Evolutionary conservation across 1,140 invertebrate genomes (phyloP), one percentile per base, ranked within the genome.

Genomic region (Drosophila ficusphila): DNA sequence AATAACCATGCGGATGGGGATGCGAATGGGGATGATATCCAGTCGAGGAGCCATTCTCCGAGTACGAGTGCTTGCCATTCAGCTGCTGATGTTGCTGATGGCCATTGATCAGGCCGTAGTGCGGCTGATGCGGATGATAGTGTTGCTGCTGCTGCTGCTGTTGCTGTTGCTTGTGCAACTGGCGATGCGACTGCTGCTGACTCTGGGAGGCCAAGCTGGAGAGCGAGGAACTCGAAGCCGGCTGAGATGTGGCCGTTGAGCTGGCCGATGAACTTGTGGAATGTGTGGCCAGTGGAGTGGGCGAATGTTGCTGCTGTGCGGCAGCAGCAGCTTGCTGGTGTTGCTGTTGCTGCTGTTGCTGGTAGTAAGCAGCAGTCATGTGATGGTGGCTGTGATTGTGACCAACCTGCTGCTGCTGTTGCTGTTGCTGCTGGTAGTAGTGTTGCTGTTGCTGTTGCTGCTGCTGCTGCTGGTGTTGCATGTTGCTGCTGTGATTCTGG

Each of bases 401-500:
- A 9, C 54, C 67, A 23, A 71, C 52, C 8, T 85, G 79, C 19
- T 73, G 72, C 31, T 78, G 79, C 19, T 73, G 71, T 8, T 74
- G 65, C 11, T 86, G 75, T 11, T 82, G 82, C 12, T 88, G 69
- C 0, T 83, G 69, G 0, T 89, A 58, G 0, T 88, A 27, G 2
- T 89, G 54, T 3, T 89, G 58, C 0, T 77, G 64, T 3, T 90
- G 64, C 1, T 89, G 71, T 1, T 79, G 65, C 0, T 79, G 72
- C 0, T 88, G 79, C 19, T 79, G 77, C 6, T 90, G 86, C 3
- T 90, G 86, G 5, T 82, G 75, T 5, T 89, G 86, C 1, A 46
- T 89, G 83, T 12, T 81, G 77, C 3, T 89, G 86, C 18, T 91
- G 82, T 93, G 92, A 92, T 95, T 95, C 73, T 96, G 95, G 93